These are phyloP conservation scores for Eulemur albifrons DNA, from an alignment of 2,797 vertebrate genomes.

Conservation along the genomic window DNA sequence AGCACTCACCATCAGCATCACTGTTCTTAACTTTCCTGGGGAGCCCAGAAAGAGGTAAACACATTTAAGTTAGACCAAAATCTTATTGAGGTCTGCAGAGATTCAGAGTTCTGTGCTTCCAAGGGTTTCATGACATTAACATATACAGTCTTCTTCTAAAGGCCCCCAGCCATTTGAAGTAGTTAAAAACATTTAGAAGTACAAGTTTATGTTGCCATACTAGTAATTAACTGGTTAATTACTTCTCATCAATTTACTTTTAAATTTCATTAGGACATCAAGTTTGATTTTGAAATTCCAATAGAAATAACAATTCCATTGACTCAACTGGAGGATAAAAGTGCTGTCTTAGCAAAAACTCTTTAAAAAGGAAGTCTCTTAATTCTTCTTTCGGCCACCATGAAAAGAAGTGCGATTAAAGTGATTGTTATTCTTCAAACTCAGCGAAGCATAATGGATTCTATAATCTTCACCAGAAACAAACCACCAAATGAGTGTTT, in stretches of 20 bases:
- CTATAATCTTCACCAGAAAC: constrained; percentile 71
- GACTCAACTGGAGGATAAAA: constrained; percentile 50
- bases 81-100: not conserved
- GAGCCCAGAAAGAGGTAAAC: not conserved
- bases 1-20: not conserved
- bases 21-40: not conserved
- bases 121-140: not conserved
- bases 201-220: not conserved
- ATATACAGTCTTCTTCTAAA: not conserved
- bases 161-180: not conserved
- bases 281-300: constrained; percentile 55
- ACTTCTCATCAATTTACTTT: not conserved
- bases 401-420: constrained; percentile 76
- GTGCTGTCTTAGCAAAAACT: constrained; percentile 73
- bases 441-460: constrained; percentile 62
- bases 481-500: constrained; percentile 47
- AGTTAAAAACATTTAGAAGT: not conserved
- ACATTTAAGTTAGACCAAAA: constrained; percentile 16
- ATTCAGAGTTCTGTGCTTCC: not conserved
- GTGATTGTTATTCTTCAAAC: constrained; percentile 52
- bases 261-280: constrained; percentile 13
- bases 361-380: constrained; percentile 74
- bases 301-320: constrained; percentile 16
- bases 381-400: constrained; percentile 66
- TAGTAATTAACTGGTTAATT: constrained; percentile 19